Evolutionary conservation across 2,888 invertebrate genomes (phyloP), one percentile per base, ranked within the genome.

Genomic region (Drosophila nigricruria): DNA sequence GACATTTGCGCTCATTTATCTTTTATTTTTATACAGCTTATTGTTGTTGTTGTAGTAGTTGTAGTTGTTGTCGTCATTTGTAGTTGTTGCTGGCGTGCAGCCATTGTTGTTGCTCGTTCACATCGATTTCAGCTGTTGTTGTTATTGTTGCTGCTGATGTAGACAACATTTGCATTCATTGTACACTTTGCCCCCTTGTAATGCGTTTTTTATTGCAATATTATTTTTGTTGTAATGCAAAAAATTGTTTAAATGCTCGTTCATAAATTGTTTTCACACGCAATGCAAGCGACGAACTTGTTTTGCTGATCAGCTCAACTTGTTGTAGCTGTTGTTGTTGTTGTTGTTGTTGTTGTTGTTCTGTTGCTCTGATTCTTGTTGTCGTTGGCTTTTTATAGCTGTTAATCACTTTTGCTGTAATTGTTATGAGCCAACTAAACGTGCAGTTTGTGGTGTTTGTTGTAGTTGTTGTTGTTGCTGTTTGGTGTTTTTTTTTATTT

Each of bases 141-240:
- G 65, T 42, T 67, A 65, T 16, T 59, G 53, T 18, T 42, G 23
- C 30, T 64, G 61, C 27, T 62, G 63, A 56, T 85, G 77, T 70
- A 63, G 65, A 77, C 77, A 77, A 52, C 78, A 78, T 78, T 79
- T 80, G 80, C 88, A 84, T 87, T 80, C 70, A 82, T 78, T 78
- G 82, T 87, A 87, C 82, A 86, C 83, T 81, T 79, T 81, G 80
- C 73, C 82, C 81, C 82, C 80, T 61, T 73, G 85, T 75, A 87
- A 82, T 78, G 71, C 72, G 65, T 61, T 80, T 70, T 81, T 79
- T 75, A 77, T 79, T 77, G 66, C 74, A 74, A 74, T 62, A 73
- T 77, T 66, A 66, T 61, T 73, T 73, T 77, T 66, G 57, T 61
- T 61, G 64, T 56, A 65, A 57, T 54, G 42, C 52, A 54, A 47